Base-by-base conservation (phyloP, 2,888 invertebrate species). In the Leptothorax acervorum region DNA sequence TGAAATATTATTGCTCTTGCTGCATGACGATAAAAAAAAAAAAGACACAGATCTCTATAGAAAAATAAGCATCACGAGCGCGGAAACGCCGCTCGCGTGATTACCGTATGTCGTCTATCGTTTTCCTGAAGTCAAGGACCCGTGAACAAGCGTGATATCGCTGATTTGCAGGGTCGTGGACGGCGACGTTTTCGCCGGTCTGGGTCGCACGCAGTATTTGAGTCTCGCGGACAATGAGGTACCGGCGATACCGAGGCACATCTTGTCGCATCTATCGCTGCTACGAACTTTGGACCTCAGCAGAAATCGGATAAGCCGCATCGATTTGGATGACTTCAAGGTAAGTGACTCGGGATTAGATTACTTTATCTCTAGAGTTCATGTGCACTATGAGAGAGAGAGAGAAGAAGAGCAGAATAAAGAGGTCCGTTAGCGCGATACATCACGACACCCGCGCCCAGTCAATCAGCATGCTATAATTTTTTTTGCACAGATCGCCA, bases 231-330 rank as follows among this genome's bases (percentile, higher is more conserved):
- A 98, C 95, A 98, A 98, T 95, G 96, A 96, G 75, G 95, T 98
- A 87, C 95, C 96, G 55, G 96, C 97, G 91, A 96, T 98, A 95
- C 98, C 98, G 5, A 96, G 97, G 70, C 96, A 97, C 88, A 96
- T 98, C 66, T 95, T 98, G 84, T 96, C 96, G 75, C 97, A 97
- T 92, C 96, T 98, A 95, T 97, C 98, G 0, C 96, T 97, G 89
- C 96, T 99, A 83, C 96, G 97, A 93, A 97, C 97, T 1, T 95
- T 99, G 85, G 98, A 98, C 95, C 95, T 99, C 84, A 97, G 97
- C 89, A 96, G 98, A 88, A 98, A 98, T 92, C 96, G 96, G 89
- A 97, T 99, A 89, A 96, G 96, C 84, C 96, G 96, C 74, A 96
- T 99, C 76, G 96, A 96, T 45, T 96, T 97, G 87, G 96, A 97